A percentile compares a stretch with the other conserved stretches of the same genome.
Conservation (phyloP, 1,140 invertebrate genomes). For the Gryon sp. region DNA sequence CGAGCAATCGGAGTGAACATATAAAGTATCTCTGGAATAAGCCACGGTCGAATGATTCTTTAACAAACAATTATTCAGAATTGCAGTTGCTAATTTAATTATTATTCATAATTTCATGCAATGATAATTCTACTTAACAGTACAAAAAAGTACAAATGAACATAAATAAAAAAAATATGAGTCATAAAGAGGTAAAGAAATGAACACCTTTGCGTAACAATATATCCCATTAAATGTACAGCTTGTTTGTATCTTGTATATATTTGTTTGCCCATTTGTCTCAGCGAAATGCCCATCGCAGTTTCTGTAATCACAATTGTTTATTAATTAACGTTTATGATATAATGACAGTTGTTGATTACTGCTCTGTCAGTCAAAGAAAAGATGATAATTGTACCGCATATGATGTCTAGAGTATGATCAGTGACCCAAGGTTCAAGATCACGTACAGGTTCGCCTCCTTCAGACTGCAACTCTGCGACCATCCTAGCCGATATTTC, state of each 20-base stretch:
- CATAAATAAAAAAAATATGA: too few relatives aligned
- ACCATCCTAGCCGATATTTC: slow-evolving; percentile 86
- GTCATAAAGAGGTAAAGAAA: too few relatives aligned
- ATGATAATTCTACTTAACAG: too few relatives aligned
- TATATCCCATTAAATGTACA: slow-evolving; percentile 79
- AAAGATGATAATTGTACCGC: slow-evolving; percentile 84
- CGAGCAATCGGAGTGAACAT: slow-evolving; percentile 80
- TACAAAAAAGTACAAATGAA: too few relatives aligned
- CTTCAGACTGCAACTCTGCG: slow-evolving; percentile 82
- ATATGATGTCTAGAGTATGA: slow-evolving; percentile 92
- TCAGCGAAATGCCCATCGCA: slow-evolving; percentile 85
- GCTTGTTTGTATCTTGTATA: slow-evolving; percentile 88
- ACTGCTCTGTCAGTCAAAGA: too few relatives aligned
- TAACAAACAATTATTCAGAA: slow-evolving; percentile 65
- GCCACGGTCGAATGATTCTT: slow-evolving; percentile 83
- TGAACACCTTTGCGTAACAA: slow-evolving; percentile 58
- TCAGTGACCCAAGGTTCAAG: slow-evolving; percentile 87
- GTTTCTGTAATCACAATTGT: slow-evolving; percentile 83
- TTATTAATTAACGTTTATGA: slow-evolving; percentile 42
- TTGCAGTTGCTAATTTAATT: too few relatives aligned
- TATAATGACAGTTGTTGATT: too few relatives aligned
- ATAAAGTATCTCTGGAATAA: slow-evolving; percentile 84
- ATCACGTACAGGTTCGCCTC: slow-evolving; percentile 82
- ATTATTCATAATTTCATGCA: too few relatives aligned
- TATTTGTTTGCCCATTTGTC: slow-evolving; percentile 84